A percentile compares a stretch with the other conserved stretches of the same genome.
Evolutionary conservation across 2,113 vertebrate genomes (phyloP).

Genomic region (Leptobrachium leishanense): DNA sequence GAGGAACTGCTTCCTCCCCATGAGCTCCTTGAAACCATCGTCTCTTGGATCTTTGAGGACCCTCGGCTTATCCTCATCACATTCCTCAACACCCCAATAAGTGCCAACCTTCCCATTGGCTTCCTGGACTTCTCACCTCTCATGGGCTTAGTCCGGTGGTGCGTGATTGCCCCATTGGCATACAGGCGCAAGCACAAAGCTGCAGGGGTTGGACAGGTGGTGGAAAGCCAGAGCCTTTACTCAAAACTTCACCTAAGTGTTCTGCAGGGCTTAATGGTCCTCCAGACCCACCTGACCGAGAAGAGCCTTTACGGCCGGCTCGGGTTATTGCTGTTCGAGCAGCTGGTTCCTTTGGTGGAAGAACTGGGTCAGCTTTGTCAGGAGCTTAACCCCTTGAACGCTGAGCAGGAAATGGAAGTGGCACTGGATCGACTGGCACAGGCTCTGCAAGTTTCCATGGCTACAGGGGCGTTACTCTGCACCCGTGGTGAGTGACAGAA

Average conservation of each 20-base stretch:
- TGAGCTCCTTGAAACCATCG: conserved; percentile 89
- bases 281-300: conserved; percentile 86
- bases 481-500: conserved; percentile 75
- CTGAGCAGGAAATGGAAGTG: conserved; percentile 82
- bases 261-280: conserved; percentile 86
- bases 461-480: conserved; percentile 88
- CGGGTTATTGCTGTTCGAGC: conserved; percentile 84
- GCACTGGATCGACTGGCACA: conserved; percentile 90
- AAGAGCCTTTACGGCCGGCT: conserved; percentile 92
- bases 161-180: conserved; percentile 87
- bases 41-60: conserved; percentile 91
- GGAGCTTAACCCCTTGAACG: conserved; percentile 77
- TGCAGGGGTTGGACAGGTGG: conserved; percentile 63
- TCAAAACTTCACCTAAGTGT: conserved; percentile 93
- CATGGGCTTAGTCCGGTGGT: conserved; percentile 88
- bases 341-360: conserved; percentile 83
- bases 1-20: conserved; percentile 90
- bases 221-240: conserved; percentile 69
- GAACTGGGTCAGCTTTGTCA: conserved; percentile 80
- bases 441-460: conserved; percentile 92
- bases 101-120: conserved; percentile 81
- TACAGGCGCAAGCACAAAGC: conserved; percentile 77
- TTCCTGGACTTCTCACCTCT: conserved; percentile 90
- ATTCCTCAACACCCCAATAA: conserved; percentile 88
- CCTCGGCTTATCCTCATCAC: conserved; percentile 87